Percentiles rank a stretch among this genome's conserved stretches.
These are phyloP conservation scores for Episyrphus balteatus DNA, from an alignment of 1,140 invertebrate species.

Conservation along the genomic window DNA sequence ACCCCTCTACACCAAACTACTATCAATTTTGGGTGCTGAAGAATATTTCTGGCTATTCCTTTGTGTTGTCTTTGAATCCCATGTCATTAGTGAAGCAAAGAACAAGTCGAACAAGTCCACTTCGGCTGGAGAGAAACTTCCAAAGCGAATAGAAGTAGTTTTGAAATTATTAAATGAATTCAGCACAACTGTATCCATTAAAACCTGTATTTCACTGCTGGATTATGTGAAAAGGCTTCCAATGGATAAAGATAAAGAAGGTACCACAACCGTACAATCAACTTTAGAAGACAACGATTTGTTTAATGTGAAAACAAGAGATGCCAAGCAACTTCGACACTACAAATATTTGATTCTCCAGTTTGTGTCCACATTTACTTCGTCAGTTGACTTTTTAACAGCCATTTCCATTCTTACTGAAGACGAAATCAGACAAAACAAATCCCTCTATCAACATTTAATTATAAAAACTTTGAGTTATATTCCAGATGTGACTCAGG, in stretches of 20 bases:
- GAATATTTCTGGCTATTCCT: slow-evolving; percentile 68
- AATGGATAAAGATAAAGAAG: slow-evolving; percentile 38
- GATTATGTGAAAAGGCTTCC: slow-evolving; percentile 55
- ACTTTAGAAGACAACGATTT: slow-evolving; percentile 31
- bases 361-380: slow-evolving; percentile 56
- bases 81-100: slow-evolving; percentile 43
- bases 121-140: slow-evolving; percentile 13
- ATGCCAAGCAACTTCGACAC: slow-evolving; percentile 63
- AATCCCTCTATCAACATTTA: slow-evolving; percentile 50
- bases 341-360: slow-evolving; percentile 68
- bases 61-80: slow-evolving; percentile 55
- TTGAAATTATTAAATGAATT: slow-evolving; percentile 54
- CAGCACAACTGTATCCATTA: slow-evolving; percentile 46
- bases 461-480: slow-evolving; percentile 56
- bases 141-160: slow-evolving; percentile 58
- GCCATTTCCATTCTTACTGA: slow-evolving; percentile 42
- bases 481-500: slow-evolving; percentile 50
- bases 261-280: not conserved
- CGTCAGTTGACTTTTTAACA: slow-evolving; percentile 54
- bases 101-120: slow-evolving; percentile 25
- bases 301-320: slow-evolving; percentile 54
- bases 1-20: slow-evolving; percentile 67
- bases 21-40: slow-evolving; percentile 56
- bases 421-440: slow-evolving; percentile 39
- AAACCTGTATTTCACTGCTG: slow-evolving; percentile 53